phyloP scores from a whole-genome alignment of 2,797 vertebrate genomes.

The Triplophysa bombifrons region DNA sequence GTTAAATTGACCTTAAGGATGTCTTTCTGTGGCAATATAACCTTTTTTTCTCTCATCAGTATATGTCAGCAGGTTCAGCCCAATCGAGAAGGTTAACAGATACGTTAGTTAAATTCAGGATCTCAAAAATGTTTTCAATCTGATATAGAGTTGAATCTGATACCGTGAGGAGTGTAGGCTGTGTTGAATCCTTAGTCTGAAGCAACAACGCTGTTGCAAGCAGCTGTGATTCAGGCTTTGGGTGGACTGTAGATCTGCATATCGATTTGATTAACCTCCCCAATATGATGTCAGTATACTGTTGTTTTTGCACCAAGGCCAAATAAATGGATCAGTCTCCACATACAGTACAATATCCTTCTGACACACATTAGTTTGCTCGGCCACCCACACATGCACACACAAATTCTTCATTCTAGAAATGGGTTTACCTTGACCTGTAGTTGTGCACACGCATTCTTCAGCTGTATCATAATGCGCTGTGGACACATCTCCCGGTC shows the following conservation, averaged over 20 bases:
- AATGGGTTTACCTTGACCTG: conserved; percentile 6
- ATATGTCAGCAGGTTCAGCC: neutral
- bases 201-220: conserved; percentile 9
- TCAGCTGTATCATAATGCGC: neutral
- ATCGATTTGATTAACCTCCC: conserved; percentile 12
- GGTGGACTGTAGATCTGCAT: conserved; percentile 22
- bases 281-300: conserved; percentile 8
- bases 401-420: neutral
- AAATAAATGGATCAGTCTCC: conserved; percentile 31
- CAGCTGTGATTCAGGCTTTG: conserved; percentile 5
- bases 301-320: conserved; percentile 12
- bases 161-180: conserved; percentile 17
- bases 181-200: conserved; percentile 10
- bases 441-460: neutral
- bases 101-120: neutral
- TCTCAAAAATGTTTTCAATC: conserved; percentile 21
- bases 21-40: conserved; percentile 41
- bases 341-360: conserved; percentile 9
- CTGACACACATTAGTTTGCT: conserved; percentile 2
- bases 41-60: conserved; percentile 39
- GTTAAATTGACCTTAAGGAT: conserved; percentile 40
- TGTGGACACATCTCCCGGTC: conserved; percentile 7
- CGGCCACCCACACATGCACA: neutral
- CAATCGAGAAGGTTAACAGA: conserved; percentile 2
- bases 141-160: conserved; percentile 28